Evolutionary conservation across 2,888 invertebrate genomes (phyloP).

Genomic region (Scaeva pyrastri): DNA sequence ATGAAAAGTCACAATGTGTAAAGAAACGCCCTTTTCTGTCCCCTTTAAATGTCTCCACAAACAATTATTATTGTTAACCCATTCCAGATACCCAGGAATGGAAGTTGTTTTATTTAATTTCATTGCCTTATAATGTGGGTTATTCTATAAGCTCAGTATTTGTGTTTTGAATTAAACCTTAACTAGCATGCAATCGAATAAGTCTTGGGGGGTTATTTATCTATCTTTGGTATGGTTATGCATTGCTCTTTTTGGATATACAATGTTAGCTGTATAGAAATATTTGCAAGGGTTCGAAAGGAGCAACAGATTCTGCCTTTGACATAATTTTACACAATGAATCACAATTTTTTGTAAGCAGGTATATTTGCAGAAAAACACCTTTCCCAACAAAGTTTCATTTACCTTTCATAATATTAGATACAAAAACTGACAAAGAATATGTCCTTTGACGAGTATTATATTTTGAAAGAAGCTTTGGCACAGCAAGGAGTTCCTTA

Average conservation of each 20-base stretch:
- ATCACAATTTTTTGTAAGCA: neutral
- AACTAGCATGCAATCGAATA: neutral
- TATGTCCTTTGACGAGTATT: neutral
- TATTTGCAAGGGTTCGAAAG: neutral
- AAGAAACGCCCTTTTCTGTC: neutral
- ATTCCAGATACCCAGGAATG: neutral
- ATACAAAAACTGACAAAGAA: constrained; percentile 1
- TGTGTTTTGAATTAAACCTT: neutral
- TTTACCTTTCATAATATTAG: constrained; percentile 2
- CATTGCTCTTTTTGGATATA: neutral
- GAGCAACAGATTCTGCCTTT: neutral
- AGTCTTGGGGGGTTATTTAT: neutral
- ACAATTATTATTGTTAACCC: neutral
- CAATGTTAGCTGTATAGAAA: neutral
- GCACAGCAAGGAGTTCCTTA: constrained; percentile 10
- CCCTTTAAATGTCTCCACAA: neutral
- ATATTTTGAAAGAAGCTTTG: neutral
- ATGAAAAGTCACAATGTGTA: too few relatives aligned
- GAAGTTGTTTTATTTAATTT: neutral
- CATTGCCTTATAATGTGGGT: neutral
- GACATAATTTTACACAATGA: neutral
- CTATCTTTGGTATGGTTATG: neutral
- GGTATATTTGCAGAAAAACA: neutral
- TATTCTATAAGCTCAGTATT: neutral
- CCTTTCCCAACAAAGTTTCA: neutral